Evolutionary conservation across 1,140 invertebrate species (phyloP).

Genomic region (Aporrectodea caliginosa): DNA sequence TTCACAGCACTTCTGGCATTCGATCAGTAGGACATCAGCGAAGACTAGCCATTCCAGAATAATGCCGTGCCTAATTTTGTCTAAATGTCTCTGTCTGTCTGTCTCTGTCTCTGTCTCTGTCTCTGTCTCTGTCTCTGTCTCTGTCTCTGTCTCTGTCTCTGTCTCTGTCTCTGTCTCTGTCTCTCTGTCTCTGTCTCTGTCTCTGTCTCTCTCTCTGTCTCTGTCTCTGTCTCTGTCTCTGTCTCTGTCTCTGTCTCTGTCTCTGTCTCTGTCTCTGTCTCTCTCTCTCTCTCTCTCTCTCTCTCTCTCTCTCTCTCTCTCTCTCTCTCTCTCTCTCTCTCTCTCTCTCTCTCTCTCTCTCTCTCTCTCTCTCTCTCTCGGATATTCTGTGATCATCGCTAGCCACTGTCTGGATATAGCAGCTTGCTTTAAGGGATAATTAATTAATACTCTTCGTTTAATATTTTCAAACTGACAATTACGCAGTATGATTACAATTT

Average conservation of each 20-base stretch:
- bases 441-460: too few species aligned
- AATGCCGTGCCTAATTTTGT: too few species aligned
- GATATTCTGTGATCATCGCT: too few species aligned
- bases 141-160: neutral
- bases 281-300: neutral
- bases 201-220: neutral
- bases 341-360: conserved; percentile 1
- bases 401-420: too few species aligned
- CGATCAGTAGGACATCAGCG: neutral
- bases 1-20: conserved; percentile 43
- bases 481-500: too few species aligned
- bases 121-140: conserved; percentile 34
- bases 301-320: neutral
- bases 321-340: neutral
- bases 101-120: too few species aligned
- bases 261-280: neutral
- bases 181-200: neutral
- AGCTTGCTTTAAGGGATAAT: too few species aligned
- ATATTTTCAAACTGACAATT: too few species aligned
- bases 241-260: neutral
- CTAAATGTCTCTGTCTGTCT: too few species aligned
- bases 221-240: neutral
- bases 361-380: too few species aligned
- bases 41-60: conserved; percentile 4
- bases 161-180: neutral